phyloP scores from a whole-genome alignment of 1,140 invertebrate species.

The Bombus waltoni region DNA sequence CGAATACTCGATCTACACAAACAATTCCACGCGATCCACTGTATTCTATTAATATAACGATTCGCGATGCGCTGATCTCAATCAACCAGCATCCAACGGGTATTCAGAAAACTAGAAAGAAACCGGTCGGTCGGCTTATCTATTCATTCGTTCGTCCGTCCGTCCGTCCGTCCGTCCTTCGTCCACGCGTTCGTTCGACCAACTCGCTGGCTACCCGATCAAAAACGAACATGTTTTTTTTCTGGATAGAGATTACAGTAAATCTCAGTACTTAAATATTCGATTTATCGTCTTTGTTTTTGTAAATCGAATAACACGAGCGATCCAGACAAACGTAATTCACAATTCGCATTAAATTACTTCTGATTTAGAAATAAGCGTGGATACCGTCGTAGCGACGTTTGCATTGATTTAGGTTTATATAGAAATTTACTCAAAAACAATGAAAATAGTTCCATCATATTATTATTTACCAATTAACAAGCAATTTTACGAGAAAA shows the following conservation, averaged over 20 bases:
- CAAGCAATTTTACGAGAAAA: background rate
- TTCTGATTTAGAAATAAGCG: no score
- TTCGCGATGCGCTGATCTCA: background rate
- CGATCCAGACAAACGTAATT: background rate
- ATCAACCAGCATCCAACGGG: background rate
- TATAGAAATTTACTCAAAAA: background rate
- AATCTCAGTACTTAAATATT: background rate
- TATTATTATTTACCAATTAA: background rate
- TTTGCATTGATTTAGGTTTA: background rate
- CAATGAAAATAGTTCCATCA: background rate
- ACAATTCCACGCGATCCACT: background rate
- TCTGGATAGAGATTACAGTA: background rate
- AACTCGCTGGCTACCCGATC: background rate
- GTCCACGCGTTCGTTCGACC: no score
- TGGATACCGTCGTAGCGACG: no score
- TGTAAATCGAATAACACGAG: background rate
- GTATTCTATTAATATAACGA: background rate
- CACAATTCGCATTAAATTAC: background rate
- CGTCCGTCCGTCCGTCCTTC: no score
- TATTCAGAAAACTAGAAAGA: slow-evolving; percentile 27
- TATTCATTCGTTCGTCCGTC: background rate
- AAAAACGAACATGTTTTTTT: background rate
- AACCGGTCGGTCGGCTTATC: slow-evolving; percentile 52
- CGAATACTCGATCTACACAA: background rate
- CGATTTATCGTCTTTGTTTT: background rate